phyloP scores from a whole-genome alignment of 2,888 invertebrate genomes.

The Microchrysa polita region DNA sequence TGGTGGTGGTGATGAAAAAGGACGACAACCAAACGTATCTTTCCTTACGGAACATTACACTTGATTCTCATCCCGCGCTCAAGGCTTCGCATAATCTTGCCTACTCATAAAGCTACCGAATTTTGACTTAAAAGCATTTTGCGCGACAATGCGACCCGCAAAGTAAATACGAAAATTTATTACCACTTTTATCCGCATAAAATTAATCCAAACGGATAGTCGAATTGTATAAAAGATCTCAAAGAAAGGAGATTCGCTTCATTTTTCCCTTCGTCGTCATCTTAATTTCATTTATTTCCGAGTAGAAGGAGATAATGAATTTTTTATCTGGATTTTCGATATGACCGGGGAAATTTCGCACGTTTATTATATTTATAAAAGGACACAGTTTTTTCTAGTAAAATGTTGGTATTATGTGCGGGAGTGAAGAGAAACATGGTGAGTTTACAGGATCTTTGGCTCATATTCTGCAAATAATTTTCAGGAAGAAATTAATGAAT shows the following conservation, averaged over 20 bases:
- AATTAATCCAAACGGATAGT: constrained; percentile 16
- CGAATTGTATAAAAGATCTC: constrained; percentile 9
- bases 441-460: too few relatives aligned
- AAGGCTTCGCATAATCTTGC: too few relatives aligned
- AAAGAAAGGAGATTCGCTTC: neutral
- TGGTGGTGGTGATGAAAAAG: too few relatives aligned
- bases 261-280: neutral
- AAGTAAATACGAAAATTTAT: constrained; percentile 19
- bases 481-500: too few relatives aligned
- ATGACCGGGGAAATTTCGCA: neutral
- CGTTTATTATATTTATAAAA: neutral
- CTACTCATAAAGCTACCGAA: too few relatives aligned
- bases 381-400: neutral
- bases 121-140: neutral
- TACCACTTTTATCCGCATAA: constrained; percentile 3
- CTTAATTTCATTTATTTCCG: too few relatives aligned
- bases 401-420: too few relatives aligned
- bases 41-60: too few relatives aligned
- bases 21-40: too few relatives aligned
- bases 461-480: too few relatives aligned
- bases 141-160: neutral
- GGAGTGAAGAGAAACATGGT: too few relatives aligned
- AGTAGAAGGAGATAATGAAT: neutral
- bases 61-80: too few relatives aligned
- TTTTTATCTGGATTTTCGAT: constrained; percentile 4